phyloP scores from a whole-genome alignment of 1,140 invertebrate species.

The Penaeus indicus region DNA sequence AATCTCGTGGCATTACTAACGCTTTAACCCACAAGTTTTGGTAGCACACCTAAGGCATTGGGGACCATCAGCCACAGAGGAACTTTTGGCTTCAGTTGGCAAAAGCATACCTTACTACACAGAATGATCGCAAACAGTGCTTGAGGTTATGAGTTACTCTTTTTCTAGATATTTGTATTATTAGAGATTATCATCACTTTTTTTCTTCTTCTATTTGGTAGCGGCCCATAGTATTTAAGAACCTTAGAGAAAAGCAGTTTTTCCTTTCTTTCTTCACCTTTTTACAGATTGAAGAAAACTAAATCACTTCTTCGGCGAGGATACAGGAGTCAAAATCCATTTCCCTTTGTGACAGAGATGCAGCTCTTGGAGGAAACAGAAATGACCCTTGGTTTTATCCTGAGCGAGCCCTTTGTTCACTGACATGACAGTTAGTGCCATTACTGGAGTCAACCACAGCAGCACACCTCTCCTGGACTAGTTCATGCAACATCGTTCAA shows the following conservation, averaged over 20 bases:
- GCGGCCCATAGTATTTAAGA: no score
- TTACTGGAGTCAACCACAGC: constrained; percentile 55
- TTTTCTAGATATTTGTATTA: not conserved
- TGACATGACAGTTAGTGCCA: constrained; percentile 27
- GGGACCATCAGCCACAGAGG: constrained; percentile 51
- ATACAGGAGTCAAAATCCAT: constrained; percentile 41
- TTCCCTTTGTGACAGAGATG: constrained; percentile 45
- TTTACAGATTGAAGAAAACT: constrained; percentile 48
- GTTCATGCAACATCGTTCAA: constrained; percentile 42
- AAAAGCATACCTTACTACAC: constrained; percentile 44
- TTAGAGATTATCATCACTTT: not conserved
- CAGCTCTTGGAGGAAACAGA: constrained; percentile 53
- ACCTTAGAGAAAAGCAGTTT: not conserved
- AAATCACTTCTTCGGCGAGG: constrained; percentile 36
- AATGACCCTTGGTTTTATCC: constrained; percentile 38
- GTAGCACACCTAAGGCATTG: constrained; percentile 38
- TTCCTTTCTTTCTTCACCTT: not conserved
- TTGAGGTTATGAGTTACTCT: constrained; percentile 36
- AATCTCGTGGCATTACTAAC: constrained; percentile 40
- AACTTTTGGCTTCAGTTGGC: constrained; percentile 56
- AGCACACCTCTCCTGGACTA: constrained; percentile 45
- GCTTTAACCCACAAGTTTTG: constrained; percentile 49
- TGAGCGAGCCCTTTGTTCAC: not conserved
- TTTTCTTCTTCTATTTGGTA: no score
- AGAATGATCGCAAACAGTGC: constrained; percentile 44